Conservation (phyloP, 2,888 invertebrate genomes). For the Drosophila flavopinicola region DNA sequence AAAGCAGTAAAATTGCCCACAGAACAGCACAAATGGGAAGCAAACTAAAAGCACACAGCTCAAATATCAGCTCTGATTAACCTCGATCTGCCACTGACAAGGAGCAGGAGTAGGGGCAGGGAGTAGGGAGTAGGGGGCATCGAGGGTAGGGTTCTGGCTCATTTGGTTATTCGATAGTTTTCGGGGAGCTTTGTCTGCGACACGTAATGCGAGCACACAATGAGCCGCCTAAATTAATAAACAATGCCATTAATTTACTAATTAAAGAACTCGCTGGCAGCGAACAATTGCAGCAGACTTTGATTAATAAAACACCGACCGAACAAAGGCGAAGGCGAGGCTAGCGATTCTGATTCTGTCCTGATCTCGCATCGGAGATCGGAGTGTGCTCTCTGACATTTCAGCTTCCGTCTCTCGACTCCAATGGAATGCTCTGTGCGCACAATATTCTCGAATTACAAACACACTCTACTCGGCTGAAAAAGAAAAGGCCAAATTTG, state of each 20-base stretch:
- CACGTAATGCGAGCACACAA: conserved; percentile 74
- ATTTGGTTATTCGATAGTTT: conserved; percentile 65
- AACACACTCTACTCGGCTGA: conserved; percentile 10
- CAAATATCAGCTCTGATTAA: conserved; percentile 73
- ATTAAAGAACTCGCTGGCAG: conserved; percentile 77
- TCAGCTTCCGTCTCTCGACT: conserved; percentile 68
- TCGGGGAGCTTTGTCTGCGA: conserved; percentile 39
- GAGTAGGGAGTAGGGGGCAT: not conserved
- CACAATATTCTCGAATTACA: conserved; percentile 68
- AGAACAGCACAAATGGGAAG: conserved; percentile 21
- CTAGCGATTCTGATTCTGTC: conserved; percentile 15
- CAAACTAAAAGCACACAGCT: conserved; percentile 27
- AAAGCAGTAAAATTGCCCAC: conserved; percentile 36
- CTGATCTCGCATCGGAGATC: too few relatives aligned
- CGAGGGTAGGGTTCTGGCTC: conserved; percentile 2
- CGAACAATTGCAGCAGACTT: conserved; percentile 63
- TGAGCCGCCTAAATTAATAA: conserved; percentile 82
- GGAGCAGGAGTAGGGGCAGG: not conserved
- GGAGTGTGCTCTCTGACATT: conserved; percentile 42
- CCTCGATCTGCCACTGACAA: conserved; percentile 40
- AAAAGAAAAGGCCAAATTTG: conserved; percentile 18
- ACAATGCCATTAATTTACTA: conserved; percentile 84
- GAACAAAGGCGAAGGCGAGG: conserved; percentile 54
- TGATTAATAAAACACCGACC: conserved; percentile 81
- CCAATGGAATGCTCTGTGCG: conserved; percentile 28